phyloP scores from a whole-genome alignment of 1,140 invertebrate species.

The Helicorthomorpha holstii region DNA sequence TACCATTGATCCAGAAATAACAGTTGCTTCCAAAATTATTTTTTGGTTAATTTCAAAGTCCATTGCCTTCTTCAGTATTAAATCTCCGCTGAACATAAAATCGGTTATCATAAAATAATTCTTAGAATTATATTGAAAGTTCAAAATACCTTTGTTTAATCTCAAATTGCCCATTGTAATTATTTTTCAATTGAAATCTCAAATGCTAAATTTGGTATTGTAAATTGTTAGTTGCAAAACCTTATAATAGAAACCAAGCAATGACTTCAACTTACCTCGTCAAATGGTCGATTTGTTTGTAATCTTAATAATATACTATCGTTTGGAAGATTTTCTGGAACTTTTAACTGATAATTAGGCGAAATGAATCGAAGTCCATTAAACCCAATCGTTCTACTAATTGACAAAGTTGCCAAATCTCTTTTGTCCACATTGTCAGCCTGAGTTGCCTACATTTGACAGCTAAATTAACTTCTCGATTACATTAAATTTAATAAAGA shows the following conservation, averaged over 20 bases:
- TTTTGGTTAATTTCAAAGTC: conserved; percentile 56
- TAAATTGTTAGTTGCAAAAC: background rate
- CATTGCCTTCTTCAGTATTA: conserved; percentile 51
- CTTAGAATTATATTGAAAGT: too few relatives aligned
- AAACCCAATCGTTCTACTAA: conserved; percentile 32
- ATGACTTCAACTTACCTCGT: conserved; percentile 28
- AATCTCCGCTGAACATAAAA: conserved; percentile 37
- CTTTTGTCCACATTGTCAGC: conserved; percentile 74
- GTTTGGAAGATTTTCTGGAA: conserved; percentile 54
- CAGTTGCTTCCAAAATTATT: conserved; percentile 61
- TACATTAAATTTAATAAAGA: background rate
- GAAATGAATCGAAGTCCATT: conserved; percentile 47
- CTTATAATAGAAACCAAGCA: background rate
- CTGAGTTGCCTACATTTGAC: conserved; percentile 49
- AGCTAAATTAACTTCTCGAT: conserved; percentile 3
- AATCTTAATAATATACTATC: conserved; percentile 38
- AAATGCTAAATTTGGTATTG: conserved; percentile 7
- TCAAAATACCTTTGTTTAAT: background rate
- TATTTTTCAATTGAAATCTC: conserved; percentile 8
- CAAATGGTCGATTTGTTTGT: conserved; percentile 27
- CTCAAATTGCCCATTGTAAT: conserved; percentile 11
- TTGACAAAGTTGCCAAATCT: conserved; percentile 58
- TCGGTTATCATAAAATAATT: background rate
- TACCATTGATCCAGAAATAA: conserved; percentile 60
- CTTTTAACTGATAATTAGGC: conserved; percentile 45